Evolutionary conservation across 2,113 vertebrate species (phyloP).

Genomic region (Syngnathoides biaculeatus): DNA sequence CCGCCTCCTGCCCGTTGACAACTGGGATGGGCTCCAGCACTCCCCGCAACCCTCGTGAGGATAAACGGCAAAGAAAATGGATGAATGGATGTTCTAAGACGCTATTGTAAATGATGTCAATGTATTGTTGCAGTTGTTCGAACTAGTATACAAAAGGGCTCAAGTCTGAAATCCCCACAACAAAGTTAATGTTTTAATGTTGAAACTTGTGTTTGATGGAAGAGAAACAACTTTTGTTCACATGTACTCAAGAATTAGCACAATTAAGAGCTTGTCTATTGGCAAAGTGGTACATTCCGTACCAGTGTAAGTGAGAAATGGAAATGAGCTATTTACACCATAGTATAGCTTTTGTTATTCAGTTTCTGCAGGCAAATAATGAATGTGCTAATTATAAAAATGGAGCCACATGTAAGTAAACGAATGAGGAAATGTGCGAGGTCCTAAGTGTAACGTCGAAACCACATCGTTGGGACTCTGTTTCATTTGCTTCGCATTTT

Average conservation of each 20-base stretch:
- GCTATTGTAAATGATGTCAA: too few species aligned
- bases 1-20: too few species aligned
- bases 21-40: too few species aligned
- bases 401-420: constrained; percentile 80
- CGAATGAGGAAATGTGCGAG: constrained; percentile 82
- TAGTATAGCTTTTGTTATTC: constrained; percentile 71
- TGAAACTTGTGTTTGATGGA: neutral
- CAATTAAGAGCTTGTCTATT: constrained; percentile 8
- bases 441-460: constrained; percentile 83
- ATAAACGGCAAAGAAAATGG: too few species aligned
- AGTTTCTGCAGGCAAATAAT: constrained; percentile 52
- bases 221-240: neutral
- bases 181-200: too few species aligned
- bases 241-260: constrained; percentile 17
- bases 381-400: constrained; percentile 62
- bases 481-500: constrained; percentile 82
- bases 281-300: neutral
- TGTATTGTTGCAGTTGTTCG: too few species aligned
- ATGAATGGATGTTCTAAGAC: too few species aligned
- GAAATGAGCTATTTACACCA: constrained; percentile 28
- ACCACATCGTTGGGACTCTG: constrained; percentile 78
- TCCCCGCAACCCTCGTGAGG: too few species aligned
- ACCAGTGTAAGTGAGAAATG: neutral
- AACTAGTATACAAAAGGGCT: too few species aligned
- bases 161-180: too few species aligned